These are phyloP conservation scores for Phaethon lepturus DNA, from an alignment of 2,113 vertebrate species.

Conservation along the genomic window DNA sequence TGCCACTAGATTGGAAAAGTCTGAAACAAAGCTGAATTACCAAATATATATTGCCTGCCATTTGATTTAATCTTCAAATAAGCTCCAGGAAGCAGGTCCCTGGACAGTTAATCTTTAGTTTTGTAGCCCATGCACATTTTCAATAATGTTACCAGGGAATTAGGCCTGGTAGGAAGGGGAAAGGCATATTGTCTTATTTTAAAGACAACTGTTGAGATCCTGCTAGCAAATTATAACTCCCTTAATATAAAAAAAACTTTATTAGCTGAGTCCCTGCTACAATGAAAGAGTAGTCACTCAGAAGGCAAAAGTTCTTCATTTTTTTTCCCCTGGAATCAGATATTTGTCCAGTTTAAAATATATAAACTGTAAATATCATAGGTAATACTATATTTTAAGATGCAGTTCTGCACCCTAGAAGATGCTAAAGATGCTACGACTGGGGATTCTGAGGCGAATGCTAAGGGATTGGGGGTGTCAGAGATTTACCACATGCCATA, in stretches of 20 bases:
- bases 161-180: slow-evolving; percentile 67
- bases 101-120: slow-evolving; percentile 82
- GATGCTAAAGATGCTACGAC: background rate
- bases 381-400: background rate
- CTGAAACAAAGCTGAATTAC: slow-evolving; percentile 76
- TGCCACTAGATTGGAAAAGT: slow-evolving; percentile 50
- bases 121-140: slow-evolving; percentile 82
- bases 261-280: slow-evolving; percentile 30
- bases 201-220: slow-evolving; percentile 61
- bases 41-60: slow-evolving; percentile 80
- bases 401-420: background rate
- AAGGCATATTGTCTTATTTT: slow-evolving; percentile 70
- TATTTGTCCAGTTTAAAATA: background rate
- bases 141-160: slow-evolving; percentile 81
- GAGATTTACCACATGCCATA: background rate
- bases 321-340: background rate
- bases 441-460: background rate
- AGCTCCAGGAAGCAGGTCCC: slow-evolving; percentile 80
- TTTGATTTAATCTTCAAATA: slow-evolving; percentile 86
- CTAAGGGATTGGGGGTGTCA: background rate
- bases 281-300: background rate
- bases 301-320: background rate
- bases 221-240: slow-evolving; percentile 67
- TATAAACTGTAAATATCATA: background rate
- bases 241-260: slow-evolving; percentile 66